phyloP scores from a whole-genome alignment of 2,888 invertebrate species.

The Agrotis ipsilon region DNA sequence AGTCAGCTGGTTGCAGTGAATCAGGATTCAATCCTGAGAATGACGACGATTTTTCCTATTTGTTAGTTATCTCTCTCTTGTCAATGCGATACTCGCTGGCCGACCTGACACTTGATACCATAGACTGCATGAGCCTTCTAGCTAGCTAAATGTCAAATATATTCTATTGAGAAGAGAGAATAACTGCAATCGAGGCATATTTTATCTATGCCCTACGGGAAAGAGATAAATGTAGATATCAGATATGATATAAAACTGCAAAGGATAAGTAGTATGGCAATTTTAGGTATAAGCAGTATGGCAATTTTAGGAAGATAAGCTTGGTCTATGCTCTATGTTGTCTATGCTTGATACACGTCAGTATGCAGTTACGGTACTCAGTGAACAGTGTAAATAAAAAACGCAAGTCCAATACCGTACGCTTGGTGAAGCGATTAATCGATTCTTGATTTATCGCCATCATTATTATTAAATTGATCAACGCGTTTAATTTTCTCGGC shows the following conservation, averaged over 20 bases:
- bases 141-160: too few relatives aligned
- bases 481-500: slow-evolving; percentile 43
- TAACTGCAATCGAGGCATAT: too few relatives aligned
- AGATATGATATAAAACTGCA: too few relatives aligned
- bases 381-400: slow-evolving; percentile 52
- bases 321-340: too few relatives aligned
- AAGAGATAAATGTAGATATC: too few relatives aligned
- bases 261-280: too few relatives aligned
- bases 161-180: too few relatives aligned
- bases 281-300: too few relatives aligned
- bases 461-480: slow-evolving; percentile 49
- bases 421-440: slow-evolving; percentile 63
- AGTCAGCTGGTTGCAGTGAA: slow-evolving; percentile 71
- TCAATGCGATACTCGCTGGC: slow-evolving; percentile 16
- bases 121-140: too few relatives aligned
- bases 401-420: slow-evolving; percentile 58
- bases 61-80: slow-evolving; percentile 53
- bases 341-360: slow-evolving; percentile 10
- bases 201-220: too few relatives aligned
- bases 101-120: slow-evolving; percentile 8
- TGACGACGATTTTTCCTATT: slow-evolving; percentile 68
- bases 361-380: slow-evolving; percentile 56
- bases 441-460: slow-evolving; percentile 60
- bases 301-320: too few relatives aligned
- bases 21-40: slow-evolving; percentile 72